These are phyloP conservation scores for Aix galericulata DNA, from an alignment of 2,113 vertebrate species.

Conservation along the genomic window DNA sequence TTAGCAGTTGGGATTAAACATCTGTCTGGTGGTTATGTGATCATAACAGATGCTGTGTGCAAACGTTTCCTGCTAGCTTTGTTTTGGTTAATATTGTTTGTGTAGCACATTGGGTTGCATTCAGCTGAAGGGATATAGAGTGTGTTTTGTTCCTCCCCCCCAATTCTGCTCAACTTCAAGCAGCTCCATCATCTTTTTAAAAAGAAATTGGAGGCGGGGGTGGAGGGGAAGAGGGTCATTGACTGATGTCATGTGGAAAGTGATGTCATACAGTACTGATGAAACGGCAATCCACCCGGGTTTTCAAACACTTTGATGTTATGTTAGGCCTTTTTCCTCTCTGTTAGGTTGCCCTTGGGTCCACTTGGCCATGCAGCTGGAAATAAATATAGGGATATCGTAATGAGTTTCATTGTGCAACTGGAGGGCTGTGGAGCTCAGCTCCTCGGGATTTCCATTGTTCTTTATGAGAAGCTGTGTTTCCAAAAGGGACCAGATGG, in stretches of 20 bases:
- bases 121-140: conserved; percentile 79
- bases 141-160: conserved; percentile 48
- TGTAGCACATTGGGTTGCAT: conserved; percentile 87
- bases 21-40: conserved; percentile 93
- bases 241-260: conserved; percentile 64
- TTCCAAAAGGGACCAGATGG: conserved; percentile 22
- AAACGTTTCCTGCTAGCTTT: conserved; percentile 84
- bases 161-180: conserved; percentile 69
- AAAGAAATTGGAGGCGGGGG: conserved; percentile 53
- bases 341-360: conserved; percentile 15
- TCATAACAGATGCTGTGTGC: conserved; percentile 91
- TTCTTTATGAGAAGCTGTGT: not conserved
- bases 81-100: conserved; percentile 88
- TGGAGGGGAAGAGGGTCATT: conserved; percentile 28
- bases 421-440: conserved; percentile 3
- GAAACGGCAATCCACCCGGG: conserved; percentile 54
- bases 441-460: conserved; percentile 44
- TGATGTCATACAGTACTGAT: conserved; percentile 68
- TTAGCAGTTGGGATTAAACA: conserved; percentile 96
- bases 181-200: conserved; percentile 70
- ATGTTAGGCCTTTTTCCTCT: conserved; percentile 59
- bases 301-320: conserved; percentile 54
- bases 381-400: conserved; percentile 43
- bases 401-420: conserved; percentile 34
- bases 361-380: conserved; percentile 52